phyloP scores from a whole-genome alignment of 1,140 invertebrate genomes.

The Drosophila grimshawi region DNA sequence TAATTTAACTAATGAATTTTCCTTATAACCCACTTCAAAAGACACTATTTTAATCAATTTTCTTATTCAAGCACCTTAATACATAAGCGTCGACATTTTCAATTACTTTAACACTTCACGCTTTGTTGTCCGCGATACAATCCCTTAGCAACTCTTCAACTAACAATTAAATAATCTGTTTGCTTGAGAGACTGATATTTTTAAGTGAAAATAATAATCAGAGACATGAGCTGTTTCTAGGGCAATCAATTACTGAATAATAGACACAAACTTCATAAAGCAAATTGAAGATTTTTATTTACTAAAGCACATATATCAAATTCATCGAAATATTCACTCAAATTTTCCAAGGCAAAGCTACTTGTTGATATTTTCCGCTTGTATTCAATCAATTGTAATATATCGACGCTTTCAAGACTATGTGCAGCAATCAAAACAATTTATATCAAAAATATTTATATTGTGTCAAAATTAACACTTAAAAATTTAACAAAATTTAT shows the following conservation, averaged over 20 bases:
- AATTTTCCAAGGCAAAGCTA: not conserved
- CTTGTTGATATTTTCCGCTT: not conserved
- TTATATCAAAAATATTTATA: constrained; percentile 8
- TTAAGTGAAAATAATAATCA: not conserved
- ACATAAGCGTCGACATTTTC: constrained; percentile 26
- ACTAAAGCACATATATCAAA: constrained; percentile 31
- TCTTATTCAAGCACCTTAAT: constrained; percentile 10
- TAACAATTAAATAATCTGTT: not conserved
- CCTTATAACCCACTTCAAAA: constrained; percentile 40
- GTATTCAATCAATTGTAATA: constrained; percentile 14
- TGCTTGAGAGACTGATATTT: not conserved
- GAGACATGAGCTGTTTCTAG: too few relatives aligned
- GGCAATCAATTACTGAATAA: not conserved
- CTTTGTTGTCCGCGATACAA: not conserved
- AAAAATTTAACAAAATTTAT: not conserved
- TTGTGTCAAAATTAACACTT: not conserved
- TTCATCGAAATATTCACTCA: not conserved
- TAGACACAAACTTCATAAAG: not conserved
- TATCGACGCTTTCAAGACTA: not conserved
- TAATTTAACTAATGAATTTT: constrained; percentile 55
- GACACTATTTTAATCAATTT: constrained; percentile 8
- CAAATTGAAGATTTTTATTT: not conserved
- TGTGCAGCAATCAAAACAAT: not conserved
- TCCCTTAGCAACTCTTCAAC: constrained; percentile 30
- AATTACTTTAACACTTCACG: constrained; percentile 42